Conservation (phyloP, 2,888 invertebrate species). For the Rotaria socialis region DNA sequence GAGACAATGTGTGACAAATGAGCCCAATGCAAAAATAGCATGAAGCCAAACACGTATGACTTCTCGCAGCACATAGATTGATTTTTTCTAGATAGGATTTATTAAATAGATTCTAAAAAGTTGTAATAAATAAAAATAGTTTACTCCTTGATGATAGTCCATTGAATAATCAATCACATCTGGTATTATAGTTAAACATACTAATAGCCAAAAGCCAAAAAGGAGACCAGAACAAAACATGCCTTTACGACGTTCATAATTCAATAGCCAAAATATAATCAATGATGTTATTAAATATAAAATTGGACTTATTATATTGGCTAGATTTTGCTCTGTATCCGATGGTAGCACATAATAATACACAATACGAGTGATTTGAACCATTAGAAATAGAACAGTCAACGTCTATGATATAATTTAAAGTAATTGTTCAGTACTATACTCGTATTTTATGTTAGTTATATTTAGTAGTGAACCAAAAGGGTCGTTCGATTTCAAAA, state of each 20-base stretch:
- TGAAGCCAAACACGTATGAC: constrained; percentile 12
- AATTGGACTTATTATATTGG: background rate
- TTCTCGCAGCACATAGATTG: background rate
- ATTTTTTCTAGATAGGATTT: background rate
- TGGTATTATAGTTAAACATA: background rate
- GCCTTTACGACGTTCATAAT: constrained; percentile 21
- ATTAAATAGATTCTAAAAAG: background rate
- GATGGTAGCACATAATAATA: background rate
- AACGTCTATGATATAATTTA: background rate
- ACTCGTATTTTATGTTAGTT: background rate
- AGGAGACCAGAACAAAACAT: constrained; percentile 14
- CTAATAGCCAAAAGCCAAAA: background rate
- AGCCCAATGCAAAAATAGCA: background rate
- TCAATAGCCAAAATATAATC: background rate
- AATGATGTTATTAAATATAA: background rate
- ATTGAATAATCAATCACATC: constrained; percentile 4
- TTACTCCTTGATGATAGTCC: background rate
- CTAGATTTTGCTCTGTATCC: background rate
- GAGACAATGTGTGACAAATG: background rate
- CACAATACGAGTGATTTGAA: background rate
- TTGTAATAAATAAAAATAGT: background rate
- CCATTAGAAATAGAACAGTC: background rate
- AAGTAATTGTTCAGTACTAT: background rate
- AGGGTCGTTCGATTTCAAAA: no score
- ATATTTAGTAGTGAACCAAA: no score